Conservation (phyloP, 2,888 invertebrate species). For the Chironomus tentans region DNA sequence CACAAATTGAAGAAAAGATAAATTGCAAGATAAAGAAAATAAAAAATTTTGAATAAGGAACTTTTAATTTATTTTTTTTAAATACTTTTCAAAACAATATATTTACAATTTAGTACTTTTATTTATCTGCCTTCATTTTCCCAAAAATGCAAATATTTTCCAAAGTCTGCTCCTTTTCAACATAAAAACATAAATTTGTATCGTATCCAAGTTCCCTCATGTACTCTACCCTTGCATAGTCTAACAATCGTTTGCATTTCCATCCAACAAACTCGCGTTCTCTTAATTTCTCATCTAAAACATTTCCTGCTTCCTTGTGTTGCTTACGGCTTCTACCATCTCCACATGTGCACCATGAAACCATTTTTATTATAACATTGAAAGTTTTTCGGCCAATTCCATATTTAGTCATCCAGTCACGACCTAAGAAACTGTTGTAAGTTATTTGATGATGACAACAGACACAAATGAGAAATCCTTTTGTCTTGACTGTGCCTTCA, state of each 20-base stretch:
- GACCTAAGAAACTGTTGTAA: constrained; percentile 60
- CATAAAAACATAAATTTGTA: constrained; percentile 56
- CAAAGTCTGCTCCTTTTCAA: constrained; percentile 53
- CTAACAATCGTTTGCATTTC: constrained; percentile 66
- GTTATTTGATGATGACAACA: constrained; percentile 87
- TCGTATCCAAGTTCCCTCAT: constrained; percentile 51
- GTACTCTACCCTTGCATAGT: constrained; percentile 61
- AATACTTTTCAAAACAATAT: too few relatives aligned
- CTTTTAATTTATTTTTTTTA: too few relatives aligned
- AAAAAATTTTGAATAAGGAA: too few relatives aligned
- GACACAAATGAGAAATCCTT: constrained; percentile 65
- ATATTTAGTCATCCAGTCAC: constrained; percentile 49
- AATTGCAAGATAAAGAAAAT: too few relatives aligned
- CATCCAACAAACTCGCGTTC: constrained; percentile 56
- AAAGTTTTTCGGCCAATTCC: constrained; percentile 56
- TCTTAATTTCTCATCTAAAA: constrained; percentile 33
- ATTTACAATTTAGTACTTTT: too few relatives aligned
- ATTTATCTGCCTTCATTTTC: constrained; percentile 13
- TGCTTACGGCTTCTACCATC: constrained; percentile 50
- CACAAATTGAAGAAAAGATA: too few relatives aligned
- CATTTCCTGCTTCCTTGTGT: not conserved
- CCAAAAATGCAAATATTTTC: constrained; percentile 73
- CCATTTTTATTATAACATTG: constrained; percentile 66
- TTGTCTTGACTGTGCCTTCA: constrained; percentile 32
- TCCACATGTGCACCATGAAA: constrained; percentile 87